Percentiles rank a stretch among this genome's conserved stretches.
These are phyloP conservation scores for Bombus fervidus DNA, from an alignment of 1,140 invertebrate genomes.

Conservation along the genomic window DNA sequence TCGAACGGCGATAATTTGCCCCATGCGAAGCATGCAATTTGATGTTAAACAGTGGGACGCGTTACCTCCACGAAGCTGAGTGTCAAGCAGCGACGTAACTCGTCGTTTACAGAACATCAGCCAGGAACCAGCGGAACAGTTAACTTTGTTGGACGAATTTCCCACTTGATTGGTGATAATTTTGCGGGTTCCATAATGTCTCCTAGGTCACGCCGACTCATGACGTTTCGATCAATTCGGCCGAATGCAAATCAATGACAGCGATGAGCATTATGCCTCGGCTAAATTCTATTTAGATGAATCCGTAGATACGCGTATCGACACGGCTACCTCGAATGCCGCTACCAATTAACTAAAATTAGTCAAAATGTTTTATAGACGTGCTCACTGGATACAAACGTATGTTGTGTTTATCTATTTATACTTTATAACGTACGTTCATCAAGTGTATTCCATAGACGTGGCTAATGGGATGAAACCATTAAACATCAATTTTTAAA, in stretches of 20 bases:
- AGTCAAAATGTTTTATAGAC: conserved; percentile 34
- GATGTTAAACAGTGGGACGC: not conserved
- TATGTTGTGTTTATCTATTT: not conserved
- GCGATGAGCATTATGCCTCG: not conserved
- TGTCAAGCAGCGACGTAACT: not conserved
- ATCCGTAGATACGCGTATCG: not conserved
- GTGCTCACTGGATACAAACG: not conserved
- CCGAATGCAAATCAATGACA: conserved; percentile 25
- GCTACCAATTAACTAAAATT: conserved; percentile 32
- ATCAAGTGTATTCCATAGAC: not conserved
- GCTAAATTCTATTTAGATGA: conserved; percentile 35
- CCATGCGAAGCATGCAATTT: not conserved
- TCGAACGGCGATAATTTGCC: not conserved
- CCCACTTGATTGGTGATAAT: conserved; percentile 30
- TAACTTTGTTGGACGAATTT: conserved; percentile 33
- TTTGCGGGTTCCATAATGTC: conserved; percentile 41
- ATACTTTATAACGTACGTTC: conserved; percentile 10
- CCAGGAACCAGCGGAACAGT: not conserved
- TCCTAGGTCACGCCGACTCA: not conserved
- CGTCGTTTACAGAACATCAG: not conserved
- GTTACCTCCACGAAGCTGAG: no score
- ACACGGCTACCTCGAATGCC: not conserved
- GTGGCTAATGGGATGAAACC: not conserved
- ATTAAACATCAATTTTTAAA: not conserved
- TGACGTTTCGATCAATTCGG: not conserved